Base-by-base conservation (phyloP, 2,113 vertebrate genomes). In the Peromyscus maniculatus region DNA sequence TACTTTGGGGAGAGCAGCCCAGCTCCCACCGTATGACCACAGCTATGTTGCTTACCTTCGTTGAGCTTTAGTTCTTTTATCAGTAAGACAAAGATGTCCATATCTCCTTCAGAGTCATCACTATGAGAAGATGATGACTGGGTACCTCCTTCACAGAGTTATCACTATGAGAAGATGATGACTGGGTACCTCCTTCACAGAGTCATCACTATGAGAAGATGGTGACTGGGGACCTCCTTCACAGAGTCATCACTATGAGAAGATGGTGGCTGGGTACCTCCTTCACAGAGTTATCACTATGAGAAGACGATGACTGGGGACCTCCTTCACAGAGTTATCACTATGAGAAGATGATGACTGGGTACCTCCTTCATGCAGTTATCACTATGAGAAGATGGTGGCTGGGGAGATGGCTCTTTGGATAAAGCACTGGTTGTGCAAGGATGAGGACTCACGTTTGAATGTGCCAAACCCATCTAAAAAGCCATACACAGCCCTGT, bases 61-160 rank as follows among this genome's bases (percentile, higher is more conserved):
- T 86, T 67, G 86, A 91, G 77, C 52, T 91, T 66, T 43, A 16
- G 66, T 43, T 95, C 89, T 90, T 62, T 91, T 79, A 82, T 24
- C 71, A 79, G 46, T 67, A 72, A 93, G 43, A 89, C 62, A 59
- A 77, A 77, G 43, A 89, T 69, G 2, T 7, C 52, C 52, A 55
- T 39, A 46, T 5, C 46, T 77, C 36, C 26, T 72, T 92, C 55
- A 52, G 49, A 52, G 49, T 77, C 6, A 49, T 49, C 46, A 49
- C 4, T 49, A 49, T 49, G 46, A 49, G 46, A 49, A 49, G 46
- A 49, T 49, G 46, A 49, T 49, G 46, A 43, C 46, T 49, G 46
- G 46, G 46, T 49, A 49, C 46, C 46, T 49, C 36, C 26, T 72
- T 92, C 55, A 72, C 36, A 87, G 62, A 89, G 43, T 16, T 66